Evolutionary conservation across 1,140 invertebrate species (phyloP).

Genomic region (Alviniconcha marisindica): DNA sequence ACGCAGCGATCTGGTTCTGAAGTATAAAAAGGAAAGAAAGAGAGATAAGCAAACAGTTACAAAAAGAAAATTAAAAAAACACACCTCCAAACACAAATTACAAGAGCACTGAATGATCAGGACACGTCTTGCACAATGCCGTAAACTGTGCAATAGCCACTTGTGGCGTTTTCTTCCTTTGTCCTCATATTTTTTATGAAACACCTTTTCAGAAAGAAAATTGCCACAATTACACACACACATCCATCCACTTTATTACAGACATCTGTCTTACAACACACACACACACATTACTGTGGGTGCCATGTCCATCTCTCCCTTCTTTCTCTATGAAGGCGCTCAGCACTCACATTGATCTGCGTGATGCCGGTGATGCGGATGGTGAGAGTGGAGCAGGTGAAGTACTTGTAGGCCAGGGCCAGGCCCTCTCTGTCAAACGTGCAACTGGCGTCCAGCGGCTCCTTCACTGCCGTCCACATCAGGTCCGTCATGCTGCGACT

Average conservation of each 20-base stretch:
- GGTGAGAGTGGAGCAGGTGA: slow-evolving; percentile 91
- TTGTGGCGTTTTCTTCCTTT: not conserved
- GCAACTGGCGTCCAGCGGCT: slow-evolving; percentile 90
- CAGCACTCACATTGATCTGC: slow-evolving; percentile 90
- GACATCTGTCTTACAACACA: not conserved
- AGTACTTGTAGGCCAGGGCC: slow-evolving; percentile 95
- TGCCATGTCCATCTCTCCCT: not conserved
- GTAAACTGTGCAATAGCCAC: too few relatives aligned
- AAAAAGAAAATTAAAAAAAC: not conserved
- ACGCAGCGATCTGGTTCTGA: slow-evolving; percentile 89
- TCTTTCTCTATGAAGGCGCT: too few relatives aligned
- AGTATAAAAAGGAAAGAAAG: slow-evolving; percentile 44
- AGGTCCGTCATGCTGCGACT: slow-evolving; percentile 96
- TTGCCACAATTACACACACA: not conserved
- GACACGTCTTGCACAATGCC: too few relatives aligned
- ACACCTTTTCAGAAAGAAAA: not conserved
- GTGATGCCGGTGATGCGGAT: slow-evolving; percentile 93
- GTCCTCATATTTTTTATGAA: not conserved
- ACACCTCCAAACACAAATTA: too few relatives aligned
- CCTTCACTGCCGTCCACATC: slow-evolving; percentile 95
- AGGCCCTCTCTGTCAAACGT: slow-evolving; percentile 93
- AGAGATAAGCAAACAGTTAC: too few relatives aligned
- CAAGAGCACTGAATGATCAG: too few relatives aligned
- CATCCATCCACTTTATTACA: not conserved
- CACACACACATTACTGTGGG: too few relatives aligned